Evolutionary conservation across 1,140 invertebrate species (phyloP), one percentile per base, ranked within the genome.

Genomic region (Andricus grossulariae): DNA sequence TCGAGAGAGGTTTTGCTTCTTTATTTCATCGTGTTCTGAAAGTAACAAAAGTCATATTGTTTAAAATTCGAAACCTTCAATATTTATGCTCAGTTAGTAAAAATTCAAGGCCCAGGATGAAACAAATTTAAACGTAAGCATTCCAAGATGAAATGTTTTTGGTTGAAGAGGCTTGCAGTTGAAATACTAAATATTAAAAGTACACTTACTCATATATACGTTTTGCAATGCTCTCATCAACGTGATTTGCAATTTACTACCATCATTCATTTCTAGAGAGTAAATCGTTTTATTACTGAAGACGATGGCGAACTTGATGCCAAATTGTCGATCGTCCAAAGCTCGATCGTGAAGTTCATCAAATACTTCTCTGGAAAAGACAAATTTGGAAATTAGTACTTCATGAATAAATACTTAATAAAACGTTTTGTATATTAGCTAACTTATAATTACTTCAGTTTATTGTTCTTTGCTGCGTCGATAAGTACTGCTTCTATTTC

Each of bases 341-440:
- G 77, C 83, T 66, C 80, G 70, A 50, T 79, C 74, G 21, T 82
- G 72, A n/a, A 84, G 74, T 25, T 79, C 49, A 32, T 81, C 71
- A 50, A 76, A 75, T 57, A 79, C 57, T 50, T 79, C 72, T 54
- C 80, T 79, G 49, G 12, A 78, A 75, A 52, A 78, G 51, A 15
- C 25, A 78, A 71, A 49, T 2, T 5, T 7, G 7, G 10, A 55
- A 3, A 32, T 50, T n/a, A 54, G n/a, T 73, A 32, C 25, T 2
- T 32, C 25, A 5, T 32, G 5, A 52, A 7, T 73, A 7, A 54
- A 32, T n/a, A n/a, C n/a, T 50, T 50, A n/a, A 52, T 25, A 39
- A 54, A 54, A 8, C 39, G 39, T 45, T 45, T 32, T 10, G 39
- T 45, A 45, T 45, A 1, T 10, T 45, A 57, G 18, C 32, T 13